Evolutionary conservation across 2,113 vertebrate genomes (phyloP).

Genomic region (Irena cyanogastra): DNA sequence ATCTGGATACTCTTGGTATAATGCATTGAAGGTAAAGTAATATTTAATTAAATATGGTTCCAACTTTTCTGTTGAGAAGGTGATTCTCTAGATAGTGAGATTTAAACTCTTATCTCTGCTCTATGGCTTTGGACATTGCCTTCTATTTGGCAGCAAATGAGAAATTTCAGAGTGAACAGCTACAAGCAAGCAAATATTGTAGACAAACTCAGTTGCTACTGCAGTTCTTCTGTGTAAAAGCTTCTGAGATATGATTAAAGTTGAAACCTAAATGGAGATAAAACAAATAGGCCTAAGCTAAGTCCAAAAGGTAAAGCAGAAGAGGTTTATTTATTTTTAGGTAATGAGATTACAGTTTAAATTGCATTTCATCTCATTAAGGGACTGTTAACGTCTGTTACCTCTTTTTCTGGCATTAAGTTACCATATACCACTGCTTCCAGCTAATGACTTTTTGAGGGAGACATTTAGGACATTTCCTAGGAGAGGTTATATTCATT

Average conservation of each 20-base stretch:
- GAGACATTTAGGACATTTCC: constrained; percentile 52
- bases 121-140: neutral
- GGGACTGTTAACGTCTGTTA: constrained; percentile 50
- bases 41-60: constrained; percentile 14
- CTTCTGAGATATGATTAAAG: constrained; percentile 47
- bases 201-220: neutral
- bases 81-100: neutral
- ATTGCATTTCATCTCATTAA: constrained; percentile 54
- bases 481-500: constrained; percentile 32
- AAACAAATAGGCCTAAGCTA: constrained; percentile 26
- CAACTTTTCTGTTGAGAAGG: neutral
- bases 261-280: constrained; percentile 50
- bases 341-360: constrained; percentile 42
- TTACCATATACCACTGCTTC: constrained; percentile 27
- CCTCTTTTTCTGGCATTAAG: constrained; percentile 59
- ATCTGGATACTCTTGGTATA: neutral
- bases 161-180: constrained; percentile 28
- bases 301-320: constrained; percentile 50
- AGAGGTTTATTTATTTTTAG: constrained; percentile 49
- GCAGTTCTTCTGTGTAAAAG: constrained; percentile 20
- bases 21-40: neutral
- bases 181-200: neutral
- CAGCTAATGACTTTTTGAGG: constrained; percentile 52
- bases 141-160: constrained; percentile 22
- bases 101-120: constrained; percentile 8